These are phyloP conservation scores for Oligia latruncula DNA, from an alignment of 2,888 invertebrate genomes.

Conservation along the genomic window DNA sequence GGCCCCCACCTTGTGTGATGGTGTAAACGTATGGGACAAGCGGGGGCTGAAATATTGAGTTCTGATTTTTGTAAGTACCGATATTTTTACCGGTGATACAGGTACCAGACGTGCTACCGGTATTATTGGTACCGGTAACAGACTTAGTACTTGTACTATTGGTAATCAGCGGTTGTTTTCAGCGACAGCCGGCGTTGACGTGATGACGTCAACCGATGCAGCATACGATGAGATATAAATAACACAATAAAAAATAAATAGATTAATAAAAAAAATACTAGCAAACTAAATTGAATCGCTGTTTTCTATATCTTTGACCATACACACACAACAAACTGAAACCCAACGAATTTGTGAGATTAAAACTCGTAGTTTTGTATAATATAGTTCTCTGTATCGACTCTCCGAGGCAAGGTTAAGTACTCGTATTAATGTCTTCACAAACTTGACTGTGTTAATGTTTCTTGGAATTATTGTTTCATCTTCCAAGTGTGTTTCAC, in stretches of 20 bases:
- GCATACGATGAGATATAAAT: too few relatives aligned
- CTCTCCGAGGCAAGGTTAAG: slow-evolving; percentile 4
- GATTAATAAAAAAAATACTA: too few relatives aligned
- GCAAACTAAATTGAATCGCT: slow-evolving; percentile 39
- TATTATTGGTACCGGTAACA: too few relatives aligned
- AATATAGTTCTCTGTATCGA: slow-evolving; percentile 65
- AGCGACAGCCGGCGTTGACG: too few relatives aligned
- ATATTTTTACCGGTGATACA: too few relatives aligned
- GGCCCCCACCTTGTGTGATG: slow-evolving; percentile 49
- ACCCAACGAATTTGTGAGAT: slow-evolving; percentile 75
- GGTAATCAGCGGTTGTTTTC: too few relatives aligned
- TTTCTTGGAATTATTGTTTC: slow-evolving; percentile 4
- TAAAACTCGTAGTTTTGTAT: slow-evolving; percentile 70
- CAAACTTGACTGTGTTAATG: background rate
- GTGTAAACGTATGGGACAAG: slow-evolving; percentile 29
- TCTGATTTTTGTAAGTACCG: background rate
- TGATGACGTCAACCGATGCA: too few relatives aligned
- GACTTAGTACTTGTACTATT: too few relatives aligned
- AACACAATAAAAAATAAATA: too few relatives aligned
- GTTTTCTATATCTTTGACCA: slow-evolving; percentile 33
- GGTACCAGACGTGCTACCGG: too few relatives aligned
- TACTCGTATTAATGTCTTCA: slow-evolving; percentile 5
- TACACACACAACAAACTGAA: slow-evolving; percentile 63
- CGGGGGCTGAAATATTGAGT: background rate
- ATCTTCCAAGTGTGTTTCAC: background rate